phyloP scores from a whole-genome alignment of 2,113 vertebrate species.

The Dipodomys ordii region DNA sequence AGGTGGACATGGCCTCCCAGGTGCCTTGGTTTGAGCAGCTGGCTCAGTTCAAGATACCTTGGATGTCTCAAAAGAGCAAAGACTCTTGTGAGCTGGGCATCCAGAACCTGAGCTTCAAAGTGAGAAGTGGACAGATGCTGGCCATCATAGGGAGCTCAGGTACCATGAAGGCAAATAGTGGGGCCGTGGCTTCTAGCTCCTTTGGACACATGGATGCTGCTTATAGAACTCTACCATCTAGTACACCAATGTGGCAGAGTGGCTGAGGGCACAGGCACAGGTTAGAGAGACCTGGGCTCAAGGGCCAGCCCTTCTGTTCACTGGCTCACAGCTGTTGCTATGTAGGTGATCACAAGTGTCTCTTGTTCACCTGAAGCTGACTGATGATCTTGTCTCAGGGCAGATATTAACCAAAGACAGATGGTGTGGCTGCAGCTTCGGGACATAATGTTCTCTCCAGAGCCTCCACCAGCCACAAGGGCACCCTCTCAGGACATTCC shows the following conservation, averaged over 20 bases:
- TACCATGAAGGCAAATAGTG: constrained; percentile 66
- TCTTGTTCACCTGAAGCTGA: not conserved
- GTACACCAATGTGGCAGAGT: not conserved
- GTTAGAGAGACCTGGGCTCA: not conserved
- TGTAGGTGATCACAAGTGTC: not conserved
- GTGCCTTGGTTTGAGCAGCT: constrained; percentile 96
- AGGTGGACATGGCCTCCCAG: constrained; percentile 94
- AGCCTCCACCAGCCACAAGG: not conserved
- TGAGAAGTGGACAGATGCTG: constrained; percentile 96
- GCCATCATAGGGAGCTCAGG: constrained; percentile 97
- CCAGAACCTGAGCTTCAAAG: constrained; percentile 92
- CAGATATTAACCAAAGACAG: too few species aligned
- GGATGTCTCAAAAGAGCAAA: constrained; percentile 86
- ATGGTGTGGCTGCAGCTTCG: not conserved
- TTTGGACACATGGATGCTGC: not conserved
- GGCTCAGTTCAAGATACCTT: constrained; percentile 93
- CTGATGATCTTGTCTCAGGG: too few species aligned
- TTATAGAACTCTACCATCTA: not conserved
- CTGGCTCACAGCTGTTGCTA: not conserved
- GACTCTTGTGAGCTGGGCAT: constrained; percentile 87
- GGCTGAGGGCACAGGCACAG: not conserved
- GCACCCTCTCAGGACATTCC: not conserved
- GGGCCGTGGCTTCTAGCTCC: not conserved
- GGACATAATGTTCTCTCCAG: not conserved
- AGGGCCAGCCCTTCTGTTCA: not conserved